phyloP scores from a whole-genome alignment of 2,888 invertebrate species.

The Zele albiditarsus region DNA sequence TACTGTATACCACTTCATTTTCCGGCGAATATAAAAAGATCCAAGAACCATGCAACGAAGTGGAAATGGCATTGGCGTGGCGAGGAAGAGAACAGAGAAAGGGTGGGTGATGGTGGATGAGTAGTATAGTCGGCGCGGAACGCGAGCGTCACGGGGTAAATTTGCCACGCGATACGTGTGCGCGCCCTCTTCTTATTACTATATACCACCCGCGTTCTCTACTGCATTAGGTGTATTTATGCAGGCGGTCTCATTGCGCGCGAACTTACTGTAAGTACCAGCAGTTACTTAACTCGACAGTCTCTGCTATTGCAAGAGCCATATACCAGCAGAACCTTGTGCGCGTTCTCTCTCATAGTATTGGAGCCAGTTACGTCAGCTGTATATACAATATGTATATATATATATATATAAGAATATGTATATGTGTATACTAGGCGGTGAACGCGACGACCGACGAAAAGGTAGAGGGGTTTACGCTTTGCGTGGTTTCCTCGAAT shows the following conservation, averaged over 20 bases:
- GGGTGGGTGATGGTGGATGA: neutral
- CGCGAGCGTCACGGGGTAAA: conserved; percentile 30
- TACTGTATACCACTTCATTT: conserved; percentile 14
- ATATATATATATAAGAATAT: neutral
- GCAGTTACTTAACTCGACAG: conserved; percentile 70
- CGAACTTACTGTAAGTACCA: conserved; percentile 69
- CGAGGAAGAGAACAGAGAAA: conserved; percentile 5
- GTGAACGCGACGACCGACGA: neutral
- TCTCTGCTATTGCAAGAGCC: conserved; percentile 64
- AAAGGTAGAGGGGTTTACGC: conserved; percentile 37
- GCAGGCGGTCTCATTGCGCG: conserved; percentile 69
- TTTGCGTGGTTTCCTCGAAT: conserved; percentile 43
- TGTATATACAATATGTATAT: neutral
- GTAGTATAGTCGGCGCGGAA: neutral
- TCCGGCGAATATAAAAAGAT: conserved; percentile 17
- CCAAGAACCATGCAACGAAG: conserved; percentile 13
- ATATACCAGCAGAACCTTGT: conserved; percentile 47
- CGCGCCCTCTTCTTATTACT: conserved; percentile 30
- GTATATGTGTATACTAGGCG: neutral
- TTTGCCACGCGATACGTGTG: conserved; percentile 35
- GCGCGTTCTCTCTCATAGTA: conserved; percentile 44
- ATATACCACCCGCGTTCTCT: conserved; percentile 34
- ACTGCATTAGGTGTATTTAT: conserved; percentile 67
- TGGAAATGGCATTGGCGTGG: neutral
- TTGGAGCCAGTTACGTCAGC: conserved; percentile 31